A percentile compares a stretch with the other conserved stretches of the same genome.
Evolutionary conservation across 2,113 vertebrate species (phyloP).

Genomic region (Corythornis madagascariensis): DNA sequence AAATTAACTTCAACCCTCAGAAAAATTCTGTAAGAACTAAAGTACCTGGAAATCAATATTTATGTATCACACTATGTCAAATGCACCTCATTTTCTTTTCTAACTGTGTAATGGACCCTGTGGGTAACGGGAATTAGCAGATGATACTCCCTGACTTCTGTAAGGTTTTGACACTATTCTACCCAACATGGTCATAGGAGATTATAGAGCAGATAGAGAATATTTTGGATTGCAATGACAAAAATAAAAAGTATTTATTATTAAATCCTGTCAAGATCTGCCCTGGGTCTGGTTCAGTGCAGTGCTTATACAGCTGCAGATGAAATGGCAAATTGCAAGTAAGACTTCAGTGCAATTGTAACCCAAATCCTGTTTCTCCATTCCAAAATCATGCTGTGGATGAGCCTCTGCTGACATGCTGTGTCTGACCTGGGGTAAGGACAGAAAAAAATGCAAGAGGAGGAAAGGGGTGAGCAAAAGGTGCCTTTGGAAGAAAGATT

Average conservation of each 20-base stretch:
- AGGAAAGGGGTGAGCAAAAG: neutral
- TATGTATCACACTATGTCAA: constrained; percentile 17
- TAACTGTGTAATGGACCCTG: constrained; percentile 11
- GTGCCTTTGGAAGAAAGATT: neutral
- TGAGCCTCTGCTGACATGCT: neutral
- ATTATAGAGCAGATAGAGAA: neutral
- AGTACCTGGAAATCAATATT: constrained; percentile 54
- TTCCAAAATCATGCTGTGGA: neutral
- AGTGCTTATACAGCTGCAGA: neutral
- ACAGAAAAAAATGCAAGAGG: neutral
- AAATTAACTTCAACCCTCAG: neutral
- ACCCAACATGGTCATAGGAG: neutral
- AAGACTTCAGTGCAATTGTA: neutral
- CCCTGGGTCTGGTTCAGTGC: neutral
- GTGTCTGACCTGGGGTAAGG: neutral
- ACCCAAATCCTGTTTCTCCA: neutral
- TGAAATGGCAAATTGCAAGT: neutral
- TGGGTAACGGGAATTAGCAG: constrained; percentile 3
- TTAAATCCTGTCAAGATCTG: neutral
- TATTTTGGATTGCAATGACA: neutral
- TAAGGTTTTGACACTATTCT: neutral
- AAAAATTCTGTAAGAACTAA: constrained; percentile 28
- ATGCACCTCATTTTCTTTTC: constrained; percentile 31
- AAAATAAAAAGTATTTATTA: constrained; percentile 19
- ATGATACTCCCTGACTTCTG: neutral